Conservation (phyloP, 2,888 invertebrate genomes). For the Furcula furcula region DNA sequence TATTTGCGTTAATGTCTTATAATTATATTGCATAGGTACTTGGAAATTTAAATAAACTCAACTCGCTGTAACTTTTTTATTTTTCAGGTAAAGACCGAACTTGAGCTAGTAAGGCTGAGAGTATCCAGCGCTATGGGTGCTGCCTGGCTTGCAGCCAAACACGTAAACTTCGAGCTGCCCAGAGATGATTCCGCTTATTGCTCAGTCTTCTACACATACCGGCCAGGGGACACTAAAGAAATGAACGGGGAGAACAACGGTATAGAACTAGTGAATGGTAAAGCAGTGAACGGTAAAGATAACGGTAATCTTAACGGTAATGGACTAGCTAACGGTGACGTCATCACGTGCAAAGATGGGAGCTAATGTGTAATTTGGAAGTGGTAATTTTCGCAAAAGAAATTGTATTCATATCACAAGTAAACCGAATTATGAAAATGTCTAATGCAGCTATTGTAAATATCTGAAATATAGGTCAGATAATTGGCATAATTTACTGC, state of each 20-base stretch:
- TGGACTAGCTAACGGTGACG: conserved; percentile 18
- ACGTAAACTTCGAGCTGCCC: conserved; percentile 83
- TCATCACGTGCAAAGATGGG: conserved; percentile 16
- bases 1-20: too few relatives aligned
- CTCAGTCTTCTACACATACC: conserved; percentile 84
- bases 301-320: conserved; percentile 25
- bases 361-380: conserved; percentile 16
- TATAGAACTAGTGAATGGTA: conserved; percentile 18
- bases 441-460: too few relatives aligned
- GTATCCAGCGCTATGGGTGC: conserved; percentile 93
- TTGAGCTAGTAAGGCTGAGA: conserved; percentile 85
- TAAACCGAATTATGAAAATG: too few relatives aligned
- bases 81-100: conserved; percentile 61
- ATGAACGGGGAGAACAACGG: conserved; percentile 25
- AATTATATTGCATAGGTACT: too few relatives aligned
- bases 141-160: conserved; percentile 90
- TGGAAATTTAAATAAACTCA: too few relatives aligned
- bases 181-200: conserved; percentile 87
- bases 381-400: background rate
- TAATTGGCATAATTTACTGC: too few relatives aligned
- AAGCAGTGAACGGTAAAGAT: conserved; percentile 26
- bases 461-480: too few relatives aligned
- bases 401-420: too few relatives aligned
- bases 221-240: conserved; percentile 31
- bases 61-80: background rate